Percentiles rank a stretch among this genome's conserved stretches.
These are phyloP conservation scores for Neria commutata DNA, from an alignment of 2,888 invertebrate species.

Conservation along the genomic window DNA sequence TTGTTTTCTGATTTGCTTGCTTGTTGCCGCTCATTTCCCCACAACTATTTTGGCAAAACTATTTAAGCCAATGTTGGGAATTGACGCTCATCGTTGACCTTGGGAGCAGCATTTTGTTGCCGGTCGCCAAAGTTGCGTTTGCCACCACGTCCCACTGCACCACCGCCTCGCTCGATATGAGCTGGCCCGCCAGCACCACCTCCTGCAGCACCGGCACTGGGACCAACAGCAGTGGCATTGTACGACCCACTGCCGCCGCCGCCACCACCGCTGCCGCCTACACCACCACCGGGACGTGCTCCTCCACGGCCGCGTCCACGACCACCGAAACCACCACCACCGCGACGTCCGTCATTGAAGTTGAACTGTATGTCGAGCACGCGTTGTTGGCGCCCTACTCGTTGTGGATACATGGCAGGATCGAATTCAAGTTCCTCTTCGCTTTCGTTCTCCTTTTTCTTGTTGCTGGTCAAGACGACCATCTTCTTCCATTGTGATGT, in stretches of 20 bases:
- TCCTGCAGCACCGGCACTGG: background rate
- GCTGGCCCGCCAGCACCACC: slow-evolving; percentile 13
- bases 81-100: slow-evolving; percentile 95
- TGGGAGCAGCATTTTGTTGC: slow-evolving; percentile 69
- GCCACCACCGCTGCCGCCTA: slow-evolving; percentile 28
- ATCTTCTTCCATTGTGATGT: slow-evolving; percentile 92
- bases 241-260: background rate
- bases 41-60: background rate
- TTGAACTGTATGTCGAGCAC: slow-evolving; percentile 88
- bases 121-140: slow-evolving; percentile 50
- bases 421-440: slow-evolving; percentile 78
- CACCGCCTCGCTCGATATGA: slow-evolving; percentile 15
- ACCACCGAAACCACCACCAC: slow-evolving; percentile 72
- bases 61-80: slow-evolving; percentile 90
- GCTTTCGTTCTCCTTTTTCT: slow-evolving; percentile 64
- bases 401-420: slow-evolving; percentile 82
- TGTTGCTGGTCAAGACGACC: slow-evolving; percentile 76
- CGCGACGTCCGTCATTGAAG: slow-evolving; percentile 82
- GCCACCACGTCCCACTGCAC: slow-evolving; percentile 40
- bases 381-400: slow-evolving; percentile 86
- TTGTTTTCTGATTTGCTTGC: background rate
- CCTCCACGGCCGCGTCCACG: slow-evolving; percentile 63
- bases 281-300: slow-evolving; percentile 44
- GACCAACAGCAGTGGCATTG: background rate
- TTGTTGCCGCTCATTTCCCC: background rate